Conservation (phyloP, 1,140 invertebrate genomes). For the Oedothorax gibbosus region DNA sequence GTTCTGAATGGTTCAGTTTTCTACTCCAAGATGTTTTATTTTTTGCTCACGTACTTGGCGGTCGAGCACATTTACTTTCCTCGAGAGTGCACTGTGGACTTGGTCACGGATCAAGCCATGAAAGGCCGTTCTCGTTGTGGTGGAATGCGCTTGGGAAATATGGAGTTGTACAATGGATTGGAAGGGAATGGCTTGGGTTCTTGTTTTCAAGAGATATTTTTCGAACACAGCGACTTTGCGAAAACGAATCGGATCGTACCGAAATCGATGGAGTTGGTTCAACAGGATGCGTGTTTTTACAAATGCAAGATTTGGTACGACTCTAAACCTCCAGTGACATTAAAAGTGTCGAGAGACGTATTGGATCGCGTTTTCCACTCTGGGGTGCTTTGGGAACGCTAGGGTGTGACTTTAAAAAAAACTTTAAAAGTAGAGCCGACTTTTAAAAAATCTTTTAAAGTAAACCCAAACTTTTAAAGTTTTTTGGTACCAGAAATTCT, state of each 20-base stretch:
- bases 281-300: constrained; percentile 18
- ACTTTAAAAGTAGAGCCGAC: neutral
- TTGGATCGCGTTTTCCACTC: neutral
- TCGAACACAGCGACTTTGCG: constrained; percentile 10
- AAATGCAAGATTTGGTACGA: neutral
- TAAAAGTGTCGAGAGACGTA: neutral
- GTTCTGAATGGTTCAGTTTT: neutral
- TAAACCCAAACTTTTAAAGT: neutral
- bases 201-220: constrained; percentile 23
- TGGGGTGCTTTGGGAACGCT: neutral
- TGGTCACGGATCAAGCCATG: neutral
- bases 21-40: constrained; percentile 18
- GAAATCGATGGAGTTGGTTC: neutral
- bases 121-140: constrained; percentile 22
- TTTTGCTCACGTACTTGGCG: neutral
- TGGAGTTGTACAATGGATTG: constrained; percentile 23
- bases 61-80: constrained; percentile 17
- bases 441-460: constrained; percentile 1
- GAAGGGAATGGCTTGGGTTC: constrained; percentile 18
- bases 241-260: neutral
- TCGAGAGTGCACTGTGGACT: neutral
- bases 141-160: constrained; percentile 34
- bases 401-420: neutral
- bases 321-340: neutral
- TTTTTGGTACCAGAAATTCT: neutral